Percentiles rank a stretch among this genome's conserved stretches.
Evolutionary conservation across 2,888 invertebrate genomes (phyloP).

Genomic region (Sialis lutaria): DNA sequence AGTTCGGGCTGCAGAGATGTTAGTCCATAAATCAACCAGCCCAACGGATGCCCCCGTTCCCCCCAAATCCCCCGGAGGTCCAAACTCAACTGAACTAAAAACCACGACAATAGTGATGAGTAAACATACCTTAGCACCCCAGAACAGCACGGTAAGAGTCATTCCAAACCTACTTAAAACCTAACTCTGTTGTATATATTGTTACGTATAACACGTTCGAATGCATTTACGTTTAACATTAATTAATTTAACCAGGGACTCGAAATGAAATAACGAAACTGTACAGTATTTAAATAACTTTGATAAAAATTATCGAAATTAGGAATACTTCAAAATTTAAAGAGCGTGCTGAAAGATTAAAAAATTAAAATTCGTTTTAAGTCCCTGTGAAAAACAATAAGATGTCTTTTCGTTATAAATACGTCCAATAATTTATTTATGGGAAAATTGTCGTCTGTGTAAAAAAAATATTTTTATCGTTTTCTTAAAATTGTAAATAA

Average conservation of each 20-base stretch:
- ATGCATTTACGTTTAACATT: too few relatives aligned
- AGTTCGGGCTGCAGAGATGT: slow-evolving; percentile 72
- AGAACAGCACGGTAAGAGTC: slow-evolving; percentile 38
- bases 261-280: not conserved
- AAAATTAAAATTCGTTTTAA: not conserved
- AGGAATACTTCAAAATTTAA: too few relatives aligned
- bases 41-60: slow-evolving; percentile 34
- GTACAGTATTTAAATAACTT: too few relatives aligned
- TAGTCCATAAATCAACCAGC: slow-evolving; percentile 40
- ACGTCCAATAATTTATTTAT: slow-evolving; percentile 3
- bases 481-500: too few relatives aligned
- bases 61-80: slow-evolving; percentile 58
- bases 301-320: not conserved
- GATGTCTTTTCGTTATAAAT: not conserved
- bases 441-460: not conserved
- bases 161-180: not conserved
- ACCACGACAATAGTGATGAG: slow-evolving; percentile 90
- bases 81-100: slow-evolving; percentile 37
- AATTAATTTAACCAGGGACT: not conserved
- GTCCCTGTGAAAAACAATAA: not conserved
- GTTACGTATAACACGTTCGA: too few relatives aligned
- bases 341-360: too few relatives aligned
- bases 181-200: not conserved
- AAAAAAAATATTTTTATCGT: too few relatives aligned
- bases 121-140: slow-evolving; percentile 73